Evolutionary conservation across 2,113 vertebrate genomes (phyloP), one percentile per base, ranked within the genome.

Genomic region (Motacilla tschutschensis): DNA sequence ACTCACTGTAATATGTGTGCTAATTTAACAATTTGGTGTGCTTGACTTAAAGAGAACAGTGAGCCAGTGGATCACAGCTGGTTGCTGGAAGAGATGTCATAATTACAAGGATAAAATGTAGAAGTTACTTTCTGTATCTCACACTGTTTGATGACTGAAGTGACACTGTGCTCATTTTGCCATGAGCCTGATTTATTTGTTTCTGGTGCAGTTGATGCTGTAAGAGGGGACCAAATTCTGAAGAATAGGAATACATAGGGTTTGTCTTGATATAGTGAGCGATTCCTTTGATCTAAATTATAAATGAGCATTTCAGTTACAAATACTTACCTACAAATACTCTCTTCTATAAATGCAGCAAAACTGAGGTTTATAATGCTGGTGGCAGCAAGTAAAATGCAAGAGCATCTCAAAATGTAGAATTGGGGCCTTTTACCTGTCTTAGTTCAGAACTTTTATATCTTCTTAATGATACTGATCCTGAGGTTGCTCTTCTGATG

Each of bases 1-100:
- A 21, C 4, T 57, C 6, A 5, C 14, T 82, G 0, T 46, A 66
- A 15, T 19, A 4, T 26, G 8, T 1, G 0, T 41, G 9, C 31
- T 77, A 22, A 77, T 50, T n/a, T 31, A 65, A 48, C 5, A 48
- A 5, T 47, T 58, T 20, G 28, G 14, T 4, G 0, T 51, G 13
- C 26, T 46, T 85, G 22, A 29, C 25, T 59, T 71, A 0, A 1
- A 21, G 26, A 74, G 28, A 22, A 2, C 4, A 36, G 8, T 59
- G 31, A 60, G 16, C 17, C 17, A 26, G 0, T 35, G 9, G 11
- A 59, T 84, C 35, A 36, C 21, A 72, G 24, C 31, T 62, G 17
- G 5, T 38, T 60, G 22, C 18, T 76, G 50, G 43, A 81, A 58
- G 26, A 43, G 12, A 25, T 66, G 8, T 21, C 5, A 8, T 19